Conservation (phyloP, 64 coral and sea anemone species). For the Dendronephthya gigantea region DNA sequence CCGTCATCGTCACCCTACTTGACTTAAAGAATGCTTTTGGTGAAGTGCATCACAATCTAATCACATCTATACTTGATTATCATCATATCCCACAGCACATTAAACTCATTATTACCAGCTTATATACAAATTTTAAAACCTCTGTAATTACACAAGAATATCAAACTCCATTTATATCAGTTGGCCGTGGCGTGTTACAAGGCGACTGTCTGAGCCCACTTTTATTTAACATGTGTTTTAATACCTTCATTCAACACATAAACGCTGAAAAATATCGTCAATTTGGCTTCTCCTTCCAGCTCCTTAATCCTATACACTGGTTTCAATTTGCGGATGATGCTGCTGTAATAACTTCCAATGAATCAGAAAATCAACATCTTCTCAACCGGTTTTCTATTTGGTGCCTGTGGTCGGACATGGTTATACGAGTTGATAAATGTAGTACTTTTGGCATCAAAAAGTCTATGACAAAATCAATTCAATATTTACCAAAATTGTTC, state of each 20-base stretch:
- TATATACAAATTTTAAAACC: background rate
- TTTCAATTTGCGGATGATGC: background rate
- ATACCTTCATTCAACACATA: background rate
- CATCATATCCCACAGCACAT: background rate
- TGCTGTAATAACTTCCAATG: background rate
- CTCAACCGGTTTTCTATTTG: background rate
- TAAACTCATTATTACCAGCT: background rate
- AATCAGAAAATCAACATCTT: background rate
- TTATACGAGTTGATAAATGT: background rate
- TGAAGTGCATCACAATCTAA: background rate
- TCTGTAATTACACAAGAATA: background rate
- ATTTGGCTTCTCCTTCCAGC: background rate
- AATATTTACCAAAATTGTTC: background rate
- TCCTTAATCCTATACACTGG: background rate
- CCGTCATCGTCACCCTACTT: background rate
- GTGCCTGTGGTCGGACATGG: background rate
- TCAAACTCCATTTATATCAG: background rate
- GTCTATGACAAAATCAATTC: background rate
- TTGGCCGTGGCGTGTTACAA: slow-evolving; percentile 2
- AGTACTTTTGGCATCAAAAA: background rate
- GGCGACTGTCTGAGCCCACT: background rate
- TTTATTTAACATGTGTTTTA: background rate
- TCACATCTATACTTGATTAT: background rate
- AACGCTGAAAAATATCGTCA: background rate
- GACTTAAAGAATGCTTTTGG: slow-evolving; percentile 3